Evolutionary conservation across 2,113 vertebrate species (phyloP).

Genomic region (Pachypanchax playfairii): DNA sequence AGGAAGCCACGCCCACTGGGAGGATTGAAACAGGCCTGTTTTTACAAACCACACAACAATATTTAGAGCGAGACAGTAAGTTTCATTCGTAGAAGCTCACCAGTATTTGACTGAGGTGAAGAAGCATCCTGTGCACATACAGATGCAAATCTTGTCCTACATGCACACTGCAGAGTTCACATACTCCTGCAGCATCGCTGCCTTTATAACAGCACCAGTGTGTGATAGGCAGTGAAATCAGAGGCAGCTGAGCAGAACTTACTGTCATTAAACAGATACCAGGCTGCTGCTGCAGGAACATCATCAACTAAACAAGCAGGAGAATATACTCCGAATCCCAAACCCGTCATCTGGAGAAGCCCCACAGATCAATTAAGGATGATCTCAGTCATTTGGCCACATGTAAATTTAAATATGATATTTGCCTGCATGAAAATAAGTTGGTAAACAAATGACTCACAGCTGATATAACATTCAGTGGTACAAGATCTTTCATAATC

Average conservation of each 20-base stretch:
- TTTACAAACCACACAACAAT: not conserved
- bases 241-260: not conserved
- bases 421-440: not conserved
- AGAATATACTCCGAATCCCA: no score
- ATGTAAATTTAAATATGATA: not conserved
- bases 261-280: not conserved
- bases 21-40: slow-evolving; percentile 1
- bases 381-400: not conserved
- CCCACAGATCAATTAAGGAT: not conserved
- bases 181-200: not conserved
- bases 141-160: slow-evolving; percentile 2
- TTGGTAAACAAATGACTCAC: not conserved
- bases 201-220: not conserved
- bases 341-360: not conserved
- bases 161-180: not conserved
- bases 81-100: not conserved
- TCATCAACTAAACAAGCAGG: slow-evolving; percentile 12
- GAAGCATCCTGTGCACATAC: no score
- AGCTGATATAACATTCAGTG: not conserved
- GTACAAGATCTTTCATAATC: not conserved
- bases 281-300: slow-evolving; percentile 7
- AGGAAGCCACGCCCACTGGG: slow-evolving; percentile 33
- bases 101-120: not conserved
- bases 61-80: no score
- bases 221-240: not conserved